phyloP scores from a whole-genome alignment of 2,888 invertebrate species.

The Philereme transversata region DNA sequence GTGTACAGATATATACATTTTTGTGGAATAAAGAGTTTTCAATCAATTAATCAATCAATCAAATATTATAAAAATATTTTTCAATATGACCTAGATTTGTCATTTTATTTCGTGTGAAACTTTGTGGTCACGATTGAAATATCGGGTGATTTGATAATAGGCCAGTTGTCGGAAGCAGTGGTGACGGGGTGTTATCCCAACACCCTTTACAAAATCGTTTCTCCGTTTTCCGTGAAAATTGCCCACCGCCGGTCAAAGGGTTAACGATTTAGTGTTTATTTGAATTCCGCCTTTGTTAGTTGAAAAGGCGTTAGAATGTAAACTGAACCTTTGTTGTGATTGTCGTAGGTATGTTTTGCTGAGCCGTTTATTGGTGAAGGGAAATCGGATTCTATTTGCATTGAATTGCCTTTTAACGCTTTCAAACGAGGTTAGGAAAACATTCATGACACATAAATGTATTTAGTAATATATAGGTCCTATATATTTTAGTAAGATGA shows the following conservation, averaged over 20 bases:
- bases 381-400: constrained; percentile 24
- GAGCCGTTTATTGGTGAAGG: constrained; percentile 43
- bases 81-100: too few species aligned
- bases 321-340: constrained; percentile 79
- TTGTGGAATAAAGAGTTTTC: too few species aligned
- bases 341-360: constrained; percentile 68
- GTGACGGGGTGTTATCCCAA: constrained; percentile 51
- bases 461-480: too few species aligned
- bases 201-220: constrained; percentile 77
- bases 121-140: background rate
- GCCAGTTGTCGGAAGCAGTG: constrained; percentile 41
- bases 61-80: too few species aligned
- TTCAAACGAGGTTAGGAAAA: background rate
- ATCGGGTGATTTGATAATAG: constrained; percentile 47
- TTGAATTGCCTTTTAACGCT: constrained; percentile 16
- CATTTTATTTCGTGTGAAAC: background rate
- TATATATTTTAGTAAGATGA: too few species aligned
- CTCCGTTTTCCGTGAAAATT: constrained; percentile 82
- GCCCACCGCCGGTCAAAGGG: constrained; percentile 82
- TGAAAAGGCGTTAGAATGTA: constrained; percentile 82
- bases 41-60: too few species aligned
- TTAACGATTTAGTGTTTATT: constrained; percentile 82
- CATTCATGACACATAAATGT: too few species aligned
- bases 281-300: constrained; percentile 81
- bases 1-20: too few species aligned